These are phyloP conservation scores for Noctua janthina DNA, from an alignment of 2,888 invertebrate genomes.

Conservation along the genomic window DNA sequence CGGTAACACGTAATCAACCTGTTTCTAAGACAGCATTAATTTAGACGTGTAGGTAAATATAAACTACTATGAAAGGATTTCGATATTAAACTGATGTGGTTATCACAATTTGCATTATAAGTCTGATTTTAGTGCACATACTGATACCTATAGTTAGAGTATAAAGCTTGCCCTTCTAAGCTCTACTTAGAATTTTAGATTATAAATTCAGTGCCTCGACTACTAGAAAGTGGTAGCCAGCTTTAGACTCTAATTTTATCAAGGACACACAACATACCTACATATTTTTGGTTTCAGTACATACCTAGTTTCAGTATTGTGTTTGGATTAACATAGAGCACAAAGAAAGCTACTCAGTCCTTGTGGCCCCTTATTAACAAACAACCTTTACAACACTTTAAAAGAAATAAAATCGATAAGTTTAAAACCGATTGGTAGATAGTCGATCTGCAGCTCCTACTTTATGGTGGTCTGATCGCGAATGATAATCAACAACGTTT, in stretches of 20 bases:
- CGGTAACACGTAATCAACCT: slow-evolving; percentile 54
- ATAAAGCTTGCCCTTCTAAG: slow-evolving; percentile 4
- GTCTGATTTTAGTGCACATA: slow-evolving; percentile 8
- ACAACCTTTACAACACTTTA: slow-evolving; percentile 4
- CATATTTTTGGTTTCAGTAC: not conserved
- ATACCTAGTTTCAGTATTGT: not conserved
- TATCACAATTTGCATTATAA: slow-evolving; percentile 29
- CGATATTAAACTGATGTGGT: slow-evolving; percentile 22
- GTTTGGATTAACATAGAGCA: not conserved
- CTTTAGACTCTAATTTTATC: not conserved
- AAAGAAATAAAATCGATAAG: slow-evolving; percentile 21
- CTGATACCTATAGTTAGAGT: too few relatives aligned
- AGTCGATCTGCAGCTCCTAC: slow-evolving; percentile 8
- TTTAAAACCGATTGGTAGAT: slow-evolving; percentile 16
- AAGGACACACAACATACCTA: not conserved
- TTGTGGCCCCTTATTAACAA: not conserved
- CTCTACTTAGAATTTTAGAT: not conserved
- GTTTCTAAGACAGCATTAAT: slow-evolving; percentile 57
- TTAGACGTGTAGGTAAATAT: slow-evolving; percentile 52
- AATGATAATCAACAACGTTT: slow-evolving; percentile 35
- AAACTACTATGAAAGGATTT: slow-evolving; percentile 43
- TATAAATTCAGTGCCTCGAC: not conserved
- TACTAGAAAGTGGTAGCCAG: not conserved
- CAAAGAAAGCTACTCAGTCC: not conserved
- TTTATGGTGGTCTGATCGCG: slow-evolving; percentile 29